Conservation (phyloP, 2,797 vertebrate species). For the Oreochromis grahami region DNA sequence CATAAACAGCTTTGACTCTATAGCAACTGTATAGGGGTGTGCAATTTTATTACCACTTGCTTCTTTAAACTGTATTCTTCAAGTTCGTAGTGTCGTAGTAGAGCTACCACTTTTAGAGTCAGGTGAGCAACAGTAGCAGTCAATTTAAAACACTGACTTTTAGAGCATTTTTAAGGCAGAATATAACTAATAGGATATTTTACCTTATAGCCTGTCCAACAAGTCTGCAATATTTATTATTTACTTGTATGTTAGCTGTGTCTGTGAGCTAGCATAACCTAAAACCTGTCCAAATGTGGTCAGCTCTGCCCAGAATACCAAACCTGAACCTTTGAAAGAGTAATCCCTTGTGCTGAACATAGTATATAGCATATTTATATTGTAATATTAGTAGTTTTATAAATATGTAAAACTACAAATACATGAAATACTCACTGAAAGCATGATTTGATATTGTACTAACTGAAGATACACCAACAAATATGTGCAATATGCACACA, state of each 20-base stretch:
- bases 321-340: not conserved
- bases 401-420: not conserved
- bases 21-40: not conserved
- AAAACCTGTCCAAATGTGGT: not conserved
- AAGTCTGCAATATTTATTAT: not conserved
- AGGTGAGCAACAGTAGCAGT: not conserved
- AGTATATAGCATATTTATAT: not conserved
- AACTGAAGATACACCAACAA: not conserved
- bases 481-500: not conserved
- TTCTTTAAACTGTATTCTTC: not conserved
- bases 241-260: not conserved
- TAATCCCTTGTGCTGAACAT: not conserved
- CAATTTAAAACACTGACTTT: not conserved
- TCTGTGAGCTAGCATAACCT: not conserved
- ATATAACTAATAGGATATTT: not conserved
- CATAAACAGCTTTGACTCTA: not conserved
- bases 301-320: not conserved
- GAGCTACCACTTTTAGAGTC: not conserved
- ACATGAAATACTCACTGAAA: not conserved
- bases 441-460: not conserved
- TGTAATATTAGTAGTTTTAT: not conserved
- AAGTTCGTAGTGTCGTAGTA: rapidly evolving
- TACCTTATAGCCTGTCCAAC: rapidly evolving
- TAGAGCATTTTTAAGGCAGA: not conserved
- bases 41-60: not conserved